phyloP scores from a whole-genome alignment of 2,888 invertebrate genomes.

The Phanerotoma sp. region DNA sequence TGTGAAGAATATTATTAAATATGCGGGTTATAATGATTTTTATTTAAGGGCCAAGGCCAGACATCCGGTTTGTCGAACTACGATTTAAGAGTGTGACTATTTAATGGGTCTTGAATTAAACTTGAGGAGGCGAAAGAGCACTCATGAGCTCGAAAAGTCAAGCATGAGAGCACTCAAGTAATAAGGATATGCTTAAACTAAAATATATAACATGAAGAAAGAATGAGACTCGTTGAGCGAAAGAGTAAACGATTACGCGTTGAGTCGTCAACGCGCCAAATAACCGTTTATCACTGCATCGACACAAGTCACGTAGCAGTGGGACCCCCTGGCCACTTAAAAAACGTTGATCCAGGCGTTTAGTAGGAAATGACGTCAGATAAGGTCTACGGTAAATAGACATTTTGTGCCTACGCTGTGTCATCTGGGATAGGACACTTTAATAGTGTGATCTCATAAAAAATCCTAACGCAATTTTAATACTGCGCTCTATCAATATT shows the following conservation, averaged over 20 bases:
- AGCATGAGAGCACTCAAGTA: slow-evolving; percentile 14
- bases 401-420: slow-evolving; percentile 2
- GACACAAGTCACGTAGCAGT: slow-evolving; percentile 49
- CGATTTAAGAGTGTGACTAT: slow-evolving; percentile 43
- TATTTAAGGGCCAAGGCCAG: slow-evolving; percentile 49
- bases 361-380: slow-evolving; percentile 55
- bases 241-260: slow-evolving; percentile 38
- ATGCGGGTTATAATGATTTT: slow-evolving; percentile 56
- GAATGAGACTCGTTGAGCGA: slow-evolving; percentile 26
- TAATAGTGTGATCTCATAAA: neutral
- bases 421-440: neutral
- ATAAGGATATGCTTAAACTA: slow-evolving; percentile 18
- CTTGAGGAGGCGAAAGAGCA: slow-evolving; percentile 10
- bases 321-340: slow-evolving; percentile 38
- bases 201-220: slow-evolving; percentile 27
- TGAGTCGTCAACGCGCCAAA: slow-evolving; percentile 39
- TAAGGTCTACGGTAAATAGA: slow-evolving; percentile 22
- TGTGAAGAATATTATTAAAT: slow-evolving; percentile 40
- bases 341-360: slow-evolving; percentile 38
- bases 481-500: too few species aligned
- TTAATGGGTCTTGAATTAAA: slow-evolving; percentile 9
- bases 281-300: slow-evolving; percentile 53
- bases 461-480: neutral
- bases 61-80: slow-evolving; percentile 56
- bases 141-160: slow-evolving; percentile 21